Base-by-base conservation (phyloP, 2,113 vertebrate species). In the Mugil cephalus region DNA sequence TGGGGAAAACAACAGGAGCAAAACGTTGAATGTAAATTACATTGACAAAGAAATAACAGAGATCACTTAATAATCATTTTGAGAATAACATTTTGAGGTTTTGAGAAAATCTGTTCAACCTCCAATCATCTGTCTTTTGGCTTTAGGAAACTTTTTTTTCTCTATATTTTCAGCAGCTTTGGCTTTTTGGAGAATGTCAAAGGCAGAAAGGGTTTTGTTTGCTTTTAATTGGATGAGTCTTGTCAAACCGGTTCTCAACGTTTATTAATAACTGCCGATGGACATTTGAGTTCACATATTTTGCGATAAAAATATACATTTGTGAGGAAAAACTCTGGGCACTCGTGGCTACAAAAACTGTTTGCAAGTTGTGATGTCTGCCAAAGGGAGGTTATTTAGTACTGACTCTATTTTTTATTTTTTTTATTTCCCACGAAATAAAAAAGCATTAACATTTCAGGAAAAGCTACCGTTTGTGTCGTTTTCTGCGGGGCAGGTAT, bases 201-300 rank as follows among this genome's bases (percentile, higher is more conserved):
- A n/a, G n/a, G n/a, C n/a, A n/a, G n/a, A n/a, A n/a, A n/a, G n/a
- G n/a, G 24, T 30, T 5, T 30, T 30, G 24, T 30, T 30, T 30
- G 24, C 3, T 3, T 30, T 30, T 30, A 30, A 30, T 30, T 30
- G 2, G 24, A 30, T 30, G 24, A 30, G 24, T 30, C 24, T 30
- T 30, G 24, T 30, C 2, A 30, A 30, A 30, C 24, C 5, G 24
- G 36, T 56, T 30, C 65, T 56, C 43, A 35, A 38, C 48, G 40
- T 67, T 79, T 48, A 68, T 74, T 61, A 77, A 68, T 62, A 62
- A 56, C 50, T 18, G 52, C 64, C 67, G 61, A 61, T 72, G 59
- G 56, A 68, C 30, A 45, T 58, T 39, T 43, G 55, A 69, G 35
- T 51, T 53, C 48, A 77, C 50, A 58, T 56, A 70, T 63, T n/a